Evolutionary conservation across 2,888 invertebrate genomes (phyloP), one percentile per base, ranked within the genome.

Genomic region (Drosophila histrio): DNA sequence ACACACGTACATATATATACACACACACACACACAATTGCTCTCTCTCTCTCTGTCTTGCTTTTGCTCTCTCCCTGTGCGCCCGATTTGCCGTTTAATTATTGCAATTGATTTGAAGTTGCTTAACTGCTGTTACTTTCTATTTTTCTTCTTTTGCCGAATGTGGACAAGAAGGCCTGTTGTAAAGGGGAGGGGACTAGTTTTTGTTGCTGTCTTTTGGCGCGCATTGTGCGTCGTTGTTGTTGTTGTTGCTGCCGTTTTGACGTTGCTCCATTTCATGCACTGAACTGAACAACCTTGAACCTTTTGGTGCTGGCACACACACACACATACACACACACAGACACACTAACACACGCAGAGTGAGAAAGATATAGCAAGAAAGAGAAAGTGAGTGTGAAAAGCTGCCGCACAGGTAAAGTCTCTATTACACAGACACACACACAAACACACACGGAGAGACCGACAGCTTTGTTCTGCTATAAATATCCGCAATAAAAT

Each of bases 241-340:
- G 36, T 53, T 54, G 63, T 61, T 49, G 21, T 38, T 70, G 52
- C 43, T 49, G 53, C 11, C 13, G 52, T 53, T 47, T 38, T 46
- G 46, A 28, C 34, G 41, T 56, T 50, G 50, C 50, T 63, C 56
- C 56, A 53, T 49, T 73, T 70, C 57, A 66, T 52, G 60, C 71
- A 57, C 59, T 75, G 64, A 73, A 77, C 66, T 66, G 72, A 57
- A 79, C 83, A 89, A 85, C 86, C 86, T 87, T 87, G 86, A 87
- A 87, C 89, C 89, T 87, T 88, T 79, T 70, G 71, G 46, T 70
- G 62, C 69, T 44, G 44, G 38, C 58, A 44, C 53, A 54, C 47
- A 39, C 60, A 65, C 43, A 63, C 53, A 54, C 54, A 69, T 41
- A 47, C 46, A 50, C 26, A 52, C 9, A 49, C 47, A 49, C 17